Conservation (phyloP, 2,888 invertebrate genomes). For the Stictocephala bisonia region DNA sequence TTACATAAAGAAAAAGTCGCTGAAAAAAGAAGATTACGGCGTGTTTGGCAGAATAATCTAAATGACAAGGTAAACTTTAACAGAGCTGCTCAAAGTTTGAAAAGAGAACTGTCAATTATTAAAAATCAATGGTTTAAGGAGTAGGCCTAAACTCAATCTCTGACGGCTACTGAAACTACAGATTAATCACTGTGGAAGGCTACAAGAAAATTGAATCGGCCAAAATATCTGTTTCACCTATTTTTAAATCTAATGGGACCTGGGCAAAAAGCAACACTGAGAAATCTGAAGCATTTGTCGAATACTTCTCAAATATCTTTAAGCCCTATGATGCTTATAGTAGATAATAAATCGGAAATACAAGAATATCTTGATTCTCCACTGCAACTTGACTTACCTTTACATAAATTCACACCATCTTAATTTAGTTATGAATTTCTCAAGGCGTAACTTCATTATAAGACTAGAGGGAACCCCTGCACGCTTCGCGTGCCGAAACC, state of each 20-base stretch:
- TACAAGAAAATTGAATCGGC: not conserved
- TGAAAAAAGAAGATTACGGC: slow-evolving; percentile 2
- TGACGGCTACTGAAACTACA: not conserved
- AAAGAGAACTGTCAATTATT: not conserved
- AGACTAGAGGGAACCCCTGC: too few species aligned
- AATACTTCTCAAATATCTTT: not conserved
- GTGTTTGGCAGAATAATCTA: slow-evolving; percentile 1
- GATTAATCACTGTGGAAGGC: slow-evolving; percentile 8
- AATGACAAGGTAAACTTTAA: not conserved
- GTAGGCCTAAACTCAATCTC: slow-evolving; percentile 5
- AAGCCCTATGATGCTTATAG: not conserved
- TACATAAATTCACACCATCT: not conserved
- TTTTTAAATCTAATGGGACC: not conserved
- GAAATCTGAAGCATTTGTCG: not conserved
- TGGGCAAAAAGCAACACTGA: not conserved
- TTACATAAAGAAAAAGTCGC: not conserved
- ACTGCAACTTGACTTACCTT: not conserved
- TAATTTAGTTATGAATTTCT: not conserved
- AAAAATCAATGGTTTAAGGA: not conserved
- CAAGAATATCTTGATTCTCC: not conserved
- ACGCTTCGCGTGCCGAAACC: too few species aligned
- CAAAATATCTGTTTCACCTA: not conserved
- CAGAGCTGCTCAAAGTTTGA: not conserved
- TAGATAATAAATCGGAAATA: not conserved
- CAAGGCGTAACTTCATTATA: too few species aligned